Conservation (phyloP, 1,140 invertebrate genomes). For the Dinoponera quadriceps region DNA sequence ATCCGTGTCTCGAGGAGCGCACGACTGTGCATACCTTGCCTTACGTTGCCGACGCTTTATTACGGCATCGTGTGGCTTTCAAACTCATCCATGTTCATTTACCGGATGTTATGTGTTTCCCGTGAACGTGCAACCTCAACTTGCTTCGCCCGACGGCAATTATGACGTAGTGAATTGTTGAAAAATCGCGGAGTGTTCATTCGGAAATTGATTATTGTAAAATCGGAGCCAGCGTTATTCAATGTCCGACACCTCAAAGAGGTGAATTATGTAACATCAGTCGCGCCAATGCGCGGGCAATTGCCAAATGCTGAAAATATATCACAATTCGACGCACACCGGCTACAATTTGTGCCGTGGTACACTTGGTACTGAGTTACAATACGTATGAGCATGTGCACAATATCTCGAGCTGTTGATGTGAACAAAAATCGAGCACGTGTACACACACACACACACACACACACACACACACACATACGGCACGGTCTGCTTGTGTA, state of each 20-base stretch:
- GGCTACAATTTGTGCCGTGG: neutral
- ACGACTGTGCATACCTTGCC: neutral
- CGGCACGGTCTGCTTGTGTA: no score
- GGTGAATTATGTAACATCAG: no score
- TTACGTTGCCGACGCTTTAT: slow-evolving; percentile 14
- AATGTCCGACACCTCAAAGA: no score
- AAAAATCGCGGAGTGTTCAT: no score
- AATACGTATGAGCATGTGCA: slow-evolving; percentile 19
- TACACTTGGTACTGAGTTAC: slow-evolving; percentile 43
- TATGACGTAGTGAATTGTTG: no score
- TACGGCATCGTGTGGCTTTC: slow-evolving; percentile 14
- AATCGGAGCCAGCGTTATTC: no score
- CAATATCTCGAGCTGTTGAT: slow-evolving; percentile 39
- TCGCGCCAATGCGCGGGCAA: no score
- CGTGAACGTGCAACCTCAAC: neutral
- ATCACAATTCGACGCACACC: neutral
- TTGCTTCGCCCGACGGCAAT: no score
- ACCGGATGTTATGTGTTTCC: slow-evolving; percentile 9
- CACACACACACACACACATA: no score
- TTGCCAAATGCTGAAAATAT: no score
- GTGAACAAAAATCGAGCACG: slow-evolving; percentile 28
- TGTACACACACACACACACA: no score
- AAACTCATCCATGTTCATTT: neutral
- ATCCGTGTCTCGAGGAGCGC: neutral
- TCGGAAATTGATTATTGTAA: no score